Evolutionary conservation across 2,888 invertebrate genomes (phyloP), one percentile per base, ranked within the genome.

Genomic region (Euzetes globulus): DNA sequence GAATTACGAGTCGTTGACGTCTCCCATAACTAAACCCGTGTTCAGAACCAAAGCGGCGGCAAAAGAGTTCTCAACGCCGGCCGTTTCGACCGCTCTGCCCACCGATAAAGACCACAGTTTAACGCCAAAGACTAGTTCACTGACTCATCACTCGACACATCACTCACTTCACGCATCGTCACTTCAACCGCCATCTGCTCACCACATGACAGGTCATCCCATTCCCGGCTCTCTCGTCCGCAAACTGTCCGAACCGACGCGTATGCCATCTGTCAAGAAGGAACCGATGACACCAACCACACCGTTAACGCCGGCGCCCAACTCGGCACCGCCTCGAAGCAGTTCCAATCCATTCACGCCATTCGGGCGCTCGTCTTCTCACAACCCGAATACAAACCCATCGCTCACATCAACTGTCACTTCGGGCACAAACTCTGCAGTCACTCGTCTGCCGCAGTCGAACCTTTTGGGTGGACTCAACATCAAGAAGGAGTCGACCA

Each of bases 1-100:
- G 15, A 60, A 68, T n/a, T 37, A 52, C n/a, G 70, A 55, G 25
- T 1, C n/a, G 15, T n/a, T 72, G 4, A 50, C 73, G 2, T 77
- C 76, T 7, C 72, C 72, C 15, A 76, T 72, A 41, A 78, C 76
- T 11, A 78, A 77, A 65, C 77, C 79, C 27, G 73, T 76, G 55
- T 78, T 80, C 77, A 76, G 80, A 50, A 80, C 80, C 58, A 80
- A 80, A 78, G 79, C 80, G 7, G 80, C 79, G 17, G 80, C 80
- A 27, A 80, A 80, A 55, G 80, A 79, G 71, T 80, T 80, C 68
- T 79, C 79, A 9, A 76, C 75, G 41, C 41, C 41, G 7, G 41
- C 13, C 33, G 50, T 50, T 13, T 77, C 79, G 13, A 76, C 77
- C 29, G 70, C 29, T 68, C 50, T 33, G 33, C 60, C 33, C 65